Conservation (phyloP, 2,888 invertebrate species). For the Agonopterix alstromeriana region DNA sequence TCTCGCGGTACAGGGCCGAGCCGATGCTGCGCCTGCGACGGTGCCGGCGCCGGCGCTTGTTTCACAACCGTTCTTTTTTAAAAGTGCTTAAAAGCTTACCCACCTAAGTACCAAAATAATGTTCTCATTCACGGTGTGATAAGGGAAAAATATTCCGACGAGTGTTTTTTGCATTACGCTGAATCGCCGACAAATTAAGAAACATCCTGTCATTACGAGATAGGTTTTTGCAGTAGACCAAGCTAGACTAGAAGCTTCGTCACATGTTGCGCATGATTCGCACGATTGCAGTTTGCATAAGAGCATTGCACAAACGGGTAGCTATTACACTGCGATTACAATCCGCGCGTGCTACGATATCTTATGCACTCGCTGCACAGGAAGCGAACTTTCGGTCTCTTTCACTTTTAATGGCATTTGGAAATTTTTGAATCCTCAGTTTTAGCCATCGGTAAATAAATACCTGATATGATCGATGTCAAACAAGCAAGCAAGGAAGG, state of each 20-base stretch:
- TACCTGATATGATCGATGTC: no score
- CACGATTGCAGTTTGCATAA: slow-evolving; percentile 67
- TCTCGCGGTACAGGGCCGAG: slow-evolving; percentile 31
- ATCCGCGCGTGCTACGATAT: slow-evolving; percentile 60
- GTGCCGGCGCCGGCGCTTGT: slow-evolving; percentile 22
- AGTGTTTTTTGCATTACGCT: background rate
- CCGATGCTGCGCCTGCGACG: slow-evolving; percentile 17
- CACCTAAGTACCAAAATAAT: no score
- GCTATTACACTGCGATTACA: slow-evolving; percentile 56
- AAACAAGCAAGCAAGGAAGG: slow-evolving; percentile 29
- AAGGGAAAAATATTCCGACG: background rate
- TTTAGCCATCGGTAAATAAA: no score
- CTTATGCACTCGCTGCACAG: slow-evolving; percentile 45
- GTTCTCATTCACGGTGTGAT: no score
- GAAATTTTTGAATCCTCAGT: no score
- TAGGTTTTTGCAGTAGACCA: background rate
- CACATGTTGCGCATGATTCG: slow-evolving; percentile 51
- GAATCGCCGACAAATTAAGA: background rate
- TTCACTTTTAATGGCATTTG: slow-evolving; percentile 34
- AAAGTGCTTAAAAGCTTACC: background rate
- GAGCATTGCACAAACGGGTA: slow-evolving; percentile 59
- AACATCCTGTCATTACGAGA: background rate
- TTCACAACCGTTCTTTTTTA: slow-evolving; percentile 26
- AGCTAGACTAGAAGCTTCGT: slow-evolving; percentile 5
- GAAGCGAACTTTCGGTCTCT: slow-evolving; percentile 58